phyloP scores from a whole-genome alignment of 2,888 invertebrate species.

The Thelaira solivaga region DNA sequence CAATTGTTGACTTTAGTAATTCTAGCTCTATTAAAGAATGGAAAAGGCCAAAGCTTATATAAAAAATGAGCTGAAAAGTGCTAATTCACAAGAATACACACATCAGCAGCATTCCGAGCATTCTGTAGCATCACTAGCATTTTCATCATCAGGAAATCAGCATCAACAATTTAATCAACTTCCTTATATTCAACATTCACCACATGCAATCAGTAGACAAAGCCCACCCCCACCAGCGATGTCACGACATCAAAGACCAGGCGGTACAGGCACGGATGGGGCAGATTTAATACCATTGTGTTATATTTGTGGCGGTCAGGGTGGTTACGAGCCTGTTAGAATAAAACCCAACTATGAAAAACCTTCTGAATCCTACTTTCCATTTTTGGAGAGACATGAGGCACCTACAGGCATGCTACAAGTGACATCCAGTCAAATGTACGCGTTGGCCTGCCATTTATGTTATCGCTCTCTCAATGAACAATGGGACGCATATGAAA shows the following conservation, averaged over 20 bases:
- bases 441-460: slow-evolving; percentile 87
- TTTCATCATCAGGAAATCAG: slow-evolving; percentile 60
- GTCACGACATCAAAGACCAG: slow-evolving; percentile 50
- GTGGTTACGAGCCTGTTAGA: slow-evolving; percentile 81
- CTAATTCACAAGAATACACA: slow-evolving; percentile 68
- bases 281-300: slow-evolving; percentile 77
- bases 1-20: slow-evolving; percentile 9
- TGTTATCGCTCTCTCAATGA: slow-evolving; percentile 91
- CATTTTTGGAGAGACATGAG: slow-evolving; percentile 93
- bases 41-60: slow-evolving; percentile 85
- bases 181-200: slow-evolving; percentile 60
- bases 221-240: slow-evolving; percentile 57
- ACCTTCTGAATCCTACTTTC: slow-evolving; percentile 90
- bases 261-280: slow-evolving; percentile 49
- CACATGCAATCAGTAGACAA: slow-evolving; percentile 60
- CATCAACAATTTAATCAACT: slow-evolving; percentile 57
- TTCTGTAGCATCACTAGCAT: slow-evolving; percentile 64
- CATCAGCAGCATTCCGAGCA: slow-evolving; percentile 57
- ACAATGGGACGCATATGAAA: slow-evolving; percentile 95
- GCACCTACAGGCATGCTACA: slow-evolving; percentile 84
- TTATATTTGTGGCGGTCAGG: slow-evolving; percentile 86
- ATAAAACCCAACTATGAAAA: slow-evolving; percentile 84
- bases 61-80: slow-evolving; percentile 83
- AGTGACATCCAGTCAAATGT: slow-evolving; percentile 75
- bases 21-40: slow-evolving; percentile 74